Evolutionary conservation across 2,888 invertebrate genomes (phyloP).

Genomic region (Sarcophaga rosellei): DNA sequence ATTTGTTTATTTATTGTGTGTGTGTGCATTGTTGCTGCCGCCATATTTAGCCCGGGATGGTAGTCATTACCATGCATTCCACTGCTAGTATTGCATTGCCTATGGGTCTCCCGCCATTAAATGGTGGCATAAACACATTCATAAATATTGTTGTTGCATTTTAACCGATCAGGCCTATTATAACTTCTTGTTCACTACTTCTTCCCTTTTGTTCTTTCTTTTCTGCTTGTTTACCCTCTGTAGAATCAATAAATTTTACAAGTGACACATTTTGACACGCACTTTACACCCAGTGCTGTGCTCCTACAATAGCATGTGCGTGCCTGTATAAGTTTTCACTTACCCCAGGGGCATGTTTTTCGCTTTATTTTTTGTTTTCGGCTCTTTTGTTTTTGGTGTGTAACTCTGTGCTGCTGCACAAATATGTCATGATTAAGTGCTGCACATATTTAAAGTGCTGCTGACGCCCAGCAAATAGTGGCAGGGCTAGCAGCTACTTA

Average conservation of each 20-base stretch:
- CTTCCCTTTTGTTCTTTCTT: not conserved
- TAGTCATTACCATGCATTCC: not conserved
- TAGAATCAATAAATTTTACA: slow-evolving; percentile 66
- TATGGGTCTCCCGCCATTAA: not conserved
- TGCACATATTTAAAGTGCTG: slow-evolving; percentile 48
- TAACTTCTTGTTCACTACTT: not conserved
- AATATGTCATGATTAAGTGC: slow-evolving; percentile 54
- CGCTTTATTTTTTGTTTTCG: not conserved
- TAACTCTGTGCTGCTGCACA: slow-evolving; percentile 16
- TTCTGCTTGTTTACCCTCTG: not conserved
- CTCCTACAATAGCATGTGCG: slow-evolving; percentile 17
- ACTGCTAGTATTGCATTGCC: too few species aligned
- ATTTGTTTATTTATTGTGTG: slow-evolving; percentile 18
- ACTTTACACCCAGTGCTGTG: slow-evolving; percentile 60
- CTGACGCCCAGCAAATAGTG: slow-evolving; percentile 6
- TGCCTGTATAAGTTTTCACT: not conserved
- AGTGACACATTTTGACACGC: slow-evolving; percentile 69
- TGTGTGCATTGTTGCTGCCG: not conserved
- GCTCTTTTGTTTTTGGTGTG: not conserved
- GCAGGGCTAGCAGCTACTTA: not conserved
- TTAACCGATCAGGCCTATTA: not conserved
- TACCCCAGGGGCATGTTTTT: not conserved
- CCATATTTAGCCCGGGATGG: not conserved
- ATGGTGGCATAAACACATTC: not conserved
- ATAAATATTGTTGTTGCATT: slow-evolving; percentile 11